Conservation (phyloP, 2,888 invertebrate species). For the Rhabditoides inermis region DNA sequence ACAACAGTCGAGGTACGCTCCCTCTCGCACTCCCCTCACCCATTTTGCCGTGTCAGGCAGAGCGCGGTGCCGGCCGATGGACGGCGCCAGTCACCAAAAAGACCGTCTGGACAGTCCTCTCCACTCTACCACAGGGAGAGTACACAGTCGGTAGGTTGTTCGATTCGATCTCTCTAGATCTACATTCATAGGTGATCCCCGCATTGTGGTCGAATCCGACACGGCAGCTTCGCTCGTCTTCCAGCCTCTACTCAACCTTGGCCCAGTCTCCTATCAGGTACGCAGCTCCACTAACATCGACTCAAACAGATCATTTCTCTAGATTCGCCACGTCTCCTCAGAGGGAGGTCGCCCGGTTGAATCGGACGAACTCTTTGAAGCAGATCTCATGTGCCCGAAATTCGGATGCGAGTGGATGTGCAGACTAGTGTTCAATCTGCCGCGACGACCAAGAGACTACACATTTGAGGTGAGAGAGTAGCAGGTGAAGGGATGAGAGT, state of each 20-base stretch:
- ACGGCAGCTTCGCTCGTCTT: slow-evolving; percentile 34
- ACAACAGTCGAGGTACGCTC: slow-evolving; percentile 10
- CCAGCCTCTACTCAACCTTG: slow-evolving; percentile 27
- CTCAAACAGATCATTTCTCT: too few relatives aligned
- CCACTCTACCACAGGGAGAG: slow-evolving; percentile 24
- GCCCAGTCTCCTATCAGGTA: slow-evolving; percentile 31
- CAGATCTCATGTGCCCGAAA: slow-evolving; percentile 24
- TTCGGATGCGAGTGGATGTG: slow-evolving; percentile 38
- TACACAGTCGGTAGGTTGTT: slow-evolving; percentile 29
- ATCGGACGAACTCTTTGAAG: slow-evolving; percentile 23
- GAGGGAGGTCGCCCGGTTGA: slow-evolving; percentile 11
- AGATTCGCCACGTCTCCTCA: too few relatives aligned
- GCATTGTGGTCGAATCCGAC: slow-evolving; percentile 35
- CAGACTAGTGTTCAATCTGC: slow-evolving; percentile 29
- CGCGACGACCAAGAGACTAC: slow-evolving; percentile 26
- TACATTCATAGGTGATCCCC: too few relatives aligned
- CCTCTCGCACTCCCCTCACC: neutral
- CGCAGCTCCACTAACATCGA: neutral
- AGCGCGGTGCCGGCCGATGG: slow-evolving; percentile 1
- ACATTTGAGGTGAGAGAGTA: slow-evolving; percentile 18
- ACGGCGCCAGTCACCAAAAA: slow-evolving; percentile 12
- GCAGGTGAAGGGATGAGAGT: neutral
- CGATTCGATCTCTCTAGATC: too few relatives aligned
- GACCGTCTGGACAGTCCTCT: slow-evolving; percentile 31
- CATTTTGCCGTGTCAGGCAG: neutral